These are phyloP conservation scores for Onthophagus sagittarius DNA, from an alignment of 2,888 invertebrate genomes.

Conservation along the genomic window DNA sequence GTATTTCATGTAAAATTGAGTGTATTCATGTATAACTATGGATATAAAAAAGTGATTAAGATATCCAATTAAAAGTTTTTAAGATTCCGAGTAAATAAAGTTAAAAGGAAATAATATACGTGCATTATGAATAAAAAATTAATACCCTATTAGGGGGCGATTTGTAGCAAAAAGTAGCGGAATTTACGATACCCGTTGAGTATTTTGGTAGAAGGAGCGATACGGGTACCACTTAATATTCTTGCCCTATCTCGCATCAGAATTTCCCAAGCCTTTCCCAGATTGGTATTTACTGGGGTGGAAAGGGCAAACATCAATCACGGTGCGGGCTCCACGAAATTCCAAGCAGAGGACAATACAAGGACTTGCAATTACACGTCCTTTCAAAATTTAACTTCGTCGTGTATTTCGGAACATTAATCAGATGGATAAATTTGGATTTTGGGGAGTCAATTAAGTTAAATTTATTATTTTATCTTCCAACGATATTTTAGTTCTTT, in stretches of 20 bases:
- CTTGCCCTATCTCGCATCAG: constrained; percentile 1
- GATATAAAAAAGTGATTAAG: no score
- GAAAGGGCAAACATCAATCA: constrained; percentile 14
- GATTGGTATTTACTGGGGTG: constrained; percentile 11
- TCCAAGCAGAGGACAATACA: background rate
- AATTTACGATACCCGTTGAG: background rate
- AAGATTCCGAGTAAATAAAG: no score
- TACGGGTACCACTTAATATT: constrained; percentile 2
- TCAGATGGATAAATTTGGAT: background rate
- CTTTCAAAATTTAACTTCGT: background rate
- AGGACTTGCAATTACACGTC: background rate
- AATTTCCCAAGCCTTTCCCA: background rate
- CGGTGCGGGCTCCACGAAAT: background rate
- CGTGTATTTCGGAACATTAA: background rate
- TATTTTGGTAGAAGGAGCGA: background rate
- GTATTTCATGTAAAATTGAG: no score
- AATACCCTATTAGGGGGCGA: background rate
- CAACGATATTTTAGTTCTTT: background rate
- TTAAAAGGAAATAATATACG: background rate
- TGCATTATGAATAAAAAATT: background rate
- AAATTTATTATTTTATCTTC: no score
- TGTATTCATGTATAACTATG: no score
- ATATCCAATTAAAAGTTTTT: no score
- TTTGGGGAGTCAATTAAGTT: no score
- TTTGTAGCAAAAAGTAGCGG: background rate